phyloP scores from a whole-genome alignment of 2,113 vertebrate species.

The Onychorhynchus coronatus region DNA sequence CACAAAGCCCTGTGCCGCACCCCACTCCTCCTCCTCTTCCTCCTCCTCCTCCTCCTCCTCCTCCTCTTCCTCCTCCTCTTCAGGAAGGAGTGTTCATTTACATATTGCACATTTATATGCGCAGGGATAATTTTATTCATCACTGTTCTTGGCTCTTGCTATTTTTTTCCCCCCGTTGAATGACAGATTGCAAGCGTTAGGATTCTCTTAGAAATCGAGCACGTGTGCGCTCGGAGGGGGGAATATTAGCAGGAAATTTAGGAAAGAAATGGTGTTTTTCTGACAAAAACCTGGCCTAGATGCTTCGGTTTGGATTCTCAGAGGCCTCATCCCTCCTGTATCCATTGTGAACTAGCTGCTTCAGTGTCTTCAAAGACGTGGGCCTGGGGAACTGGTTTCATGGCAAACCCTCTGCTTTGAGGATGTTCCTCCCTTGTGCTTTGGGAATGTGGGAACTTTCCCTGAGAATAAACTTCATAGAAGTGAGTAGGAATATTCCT shows the following conservation, averaged over 20 bases:
- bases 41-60: too few relatives aligned
- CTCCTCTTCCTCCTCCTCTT: neutral
- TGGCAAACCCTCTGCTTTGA: neutral
- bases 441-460: neutral
- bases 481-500: neutral
- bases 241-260: neutral
- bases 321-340: neutral
- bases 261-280: neutral
- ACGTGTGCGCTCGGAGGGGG: neutral
- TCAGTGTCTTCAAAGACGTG: rapidly evolving
- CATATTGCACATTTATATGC: neutral
- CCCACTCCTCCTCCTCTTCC: neutral
- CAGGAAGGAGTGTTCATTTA: neutral
- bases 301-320: neutral
- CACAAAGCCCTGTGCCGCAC: neutral
- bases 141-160: neutral
- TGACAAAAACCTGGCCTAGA: neutral
- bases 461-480: neutral
- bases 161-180: neutral
- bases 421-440: neutral
- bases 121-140: neutral
- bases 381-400: neutral
- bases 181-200: neutral
- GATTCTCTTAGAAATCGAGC: neutral
- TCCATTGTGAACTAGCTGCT: neutral